These are phyloP conservation scores for Oligia latruncula DNA, from an alignment of 2,888 invertebrate species.

Conservation along the genomic window DNA sequence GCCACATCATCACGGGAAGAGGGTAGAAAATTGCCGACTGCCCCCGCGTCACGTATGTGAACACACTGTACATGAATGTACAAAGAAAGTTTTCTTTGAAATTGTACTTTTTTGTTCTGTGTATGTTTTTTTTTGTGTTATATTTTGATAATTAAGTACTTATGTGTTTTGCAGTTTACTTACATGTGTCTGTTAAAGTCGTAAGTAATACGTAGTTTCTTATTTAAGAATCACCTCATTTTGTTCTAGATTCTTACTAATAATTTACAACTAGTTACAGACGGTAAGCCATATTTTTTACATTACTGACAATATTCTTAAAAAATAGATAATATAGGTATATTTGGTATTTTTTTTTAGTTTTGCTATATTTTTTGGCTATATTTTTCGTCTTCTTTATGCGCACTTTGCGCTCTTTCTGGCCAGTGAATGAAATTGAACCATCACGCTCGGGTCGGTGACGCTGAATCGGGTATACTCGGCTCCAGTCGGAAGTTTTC, in stretches of 20 bases:
- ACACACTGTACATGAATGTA: conserved; percentile 53
- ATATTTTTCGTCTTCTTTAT: too few species aligned
- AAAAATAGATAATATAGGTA: too few species aligned
- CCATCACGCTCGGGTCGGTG: neutral
- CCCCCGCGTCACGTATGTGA: conserved; percentile 60
- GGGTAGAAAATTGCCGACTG: conserved; percentile 75
- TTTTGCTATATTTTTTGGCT: too few species aligned
- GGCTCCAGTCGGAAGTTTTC: neutral
- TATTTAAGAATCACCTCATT: too few species aligned
- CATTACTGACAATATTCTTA: neutral
- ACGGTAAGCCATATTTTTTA: neutral
- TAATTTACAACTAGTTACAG: neutral
- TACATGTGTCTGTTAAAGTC: neutral
- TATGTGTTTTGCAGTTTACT: neutral
- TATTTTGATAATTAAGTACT: neutral
- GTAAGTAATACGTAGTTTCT: too few species aligned
- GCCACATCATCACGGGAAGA: conserved; percentile 73
- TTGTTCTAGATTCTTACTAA: neutral
- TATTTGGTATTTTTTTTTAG: too few species aligned
- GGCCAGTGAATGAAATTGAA: neutral
- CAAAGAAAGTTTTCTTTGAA: conserved; percentile 38
- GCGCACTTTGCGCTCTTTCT: too few species aligned
- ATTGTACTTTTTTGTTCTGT: neutral
- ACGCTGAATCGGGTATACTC: neutral
- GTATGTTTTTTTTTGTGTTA: neutral